Evolutionary conservation across 2,888 invertebrate genomes (phyloP), one percentile per base, ranked within the genome.

Genomic region (Parasteatoda lunata): DNA sequence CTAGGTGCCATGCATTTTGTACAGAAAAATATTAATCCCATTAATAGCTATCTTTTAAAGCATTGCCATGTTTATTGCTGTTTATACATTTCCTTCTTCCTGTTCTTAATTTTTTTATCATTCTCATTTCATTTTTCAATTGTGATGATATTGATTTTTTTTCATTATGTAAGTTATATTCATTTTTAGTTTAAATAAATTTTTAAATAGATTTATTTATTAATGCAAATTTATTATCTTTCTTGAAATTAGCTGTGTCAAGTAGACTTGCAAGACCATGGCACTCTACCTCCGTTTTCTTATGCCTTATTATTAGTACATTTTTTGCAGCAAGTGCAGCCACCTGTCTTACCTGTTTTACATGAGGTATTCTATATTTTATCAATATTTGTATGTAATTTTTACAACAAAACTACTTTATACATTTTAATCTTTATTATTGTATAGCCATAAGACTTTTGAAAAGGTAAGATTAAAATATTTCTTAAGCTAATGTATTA

Each of bases 281-380:
- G 93, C 7, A 92, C 92, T 13, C 91, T 93, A 68, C 93, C 93
- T 3, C 90, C 93, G 1, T 92, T 93, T 89, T 92, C 92, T 52
- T 93, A 92, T 90, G 91, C 92, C 51, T 88, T 94, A 65, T 91
- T 94, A 92, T 91, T 93, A 0, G 91, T 94, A 7, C 93, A 93
- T 90, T 93, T 91, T 90, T 91, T 94, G 72, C 94, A 94, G 89
- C 92, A 92, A 88, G 89, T 90, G 54, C 86, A 88, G 4, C 91
- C 90, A 4, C 91, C 91, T 4, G 91, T 92, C 3, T 90, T 93
- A 54, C 93, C 93, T 30, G 92, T 93, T 48, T 90, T 94, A 7
- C 93, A 93, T 88, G 91, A 92, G 89, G 91, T 93, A 71, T 70
- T 64, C 11, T 30, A 30, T 70, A 68, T 13, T 70, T 70, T n/a